Conservation (phyloP, 2,888 invertebrate species). For the Drosophila fungiperda region DNA sequence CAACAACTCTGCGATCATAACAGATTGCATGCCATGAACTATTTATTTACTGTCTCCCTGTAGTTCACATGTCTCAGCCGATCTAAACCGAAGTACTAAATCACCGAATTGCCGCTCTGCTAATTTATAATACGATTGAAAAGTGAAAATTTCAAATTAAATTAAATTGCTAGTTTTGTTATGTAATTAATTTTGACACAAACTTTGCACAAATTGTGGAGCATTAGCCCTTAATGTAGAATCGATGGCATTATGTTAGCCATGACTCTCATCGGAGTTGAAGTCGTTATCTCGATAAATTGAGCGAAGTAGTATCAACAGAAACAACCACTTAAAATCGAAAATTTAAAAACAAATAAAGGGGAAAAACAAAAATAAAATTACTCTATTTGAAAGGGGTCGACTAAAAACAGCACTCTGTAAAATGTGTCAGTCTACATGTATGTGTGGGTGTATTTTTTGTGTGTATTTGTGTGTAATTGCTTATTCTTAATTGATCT, state of each 20-base stretch:
- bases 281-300: neutral
- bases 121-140: too few relatives aligned
- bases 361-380: neutral
- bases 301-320: neutral
- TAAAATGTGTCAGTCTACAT: neutral
- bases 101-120: too few relatives aligned
- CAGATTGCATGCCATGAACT: neutral
- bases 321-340: neutral
- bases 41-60: neutral
- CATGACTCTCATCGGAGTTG: neutral
- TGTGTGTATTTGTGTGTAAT: too few relatives aligned
- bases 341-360: neutral
- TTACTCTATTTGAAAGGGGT: neutral
- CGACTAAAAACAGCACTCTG: neutral
- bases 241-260: neutral
- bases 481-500: neutral
- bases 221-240: neutral
- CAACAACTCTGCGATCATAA: slow-evolving; percentile 1
- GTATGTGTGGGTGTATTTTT: too few relatives aligned
- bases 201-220: neutral
- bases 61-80: neutral
- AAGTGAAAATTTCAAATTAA: too few relatives aligned
- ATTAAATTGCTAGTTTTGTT: too few relatives aligned
- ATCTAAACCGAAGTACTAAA: neutral
- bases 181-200: too few relatives aligned